These are phyloP conservation scores for Erebia ligea DNA, from an alignment of 2,888 invertebrate genomes.

Conservation along the genomic window DNA sequence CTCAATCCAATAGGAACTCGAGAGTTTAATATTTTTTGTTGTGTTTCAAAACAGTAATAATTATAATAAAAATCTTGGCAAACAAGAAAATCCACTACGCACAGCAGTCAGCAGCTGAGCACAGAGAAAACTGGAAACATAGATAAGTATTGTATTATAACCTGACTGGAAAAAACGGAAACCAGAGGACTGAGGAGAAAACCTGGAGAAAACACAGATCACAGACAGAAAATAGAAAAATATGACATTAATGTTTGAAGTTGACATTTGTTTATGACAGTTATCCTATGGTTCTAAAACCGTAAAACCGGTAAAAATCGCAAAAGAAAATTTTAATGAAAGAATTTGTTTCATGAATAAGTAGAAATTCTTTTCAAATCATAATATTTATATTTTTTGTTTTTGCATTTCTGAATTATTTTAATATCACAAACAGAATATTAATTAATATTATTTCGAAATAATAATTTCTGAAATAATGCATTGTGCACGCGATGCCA, in stretches of 20 bases:
- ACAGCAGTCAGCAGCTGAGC: slow-evolving; percentile 38
- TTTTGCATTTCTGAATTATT: not conserved
- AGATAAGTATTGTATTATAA: too few relatives aligned
- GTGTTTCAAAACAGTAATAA: slow-evolving; percentile 11
- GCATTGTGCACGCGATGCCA: slow-evolving; percentile 55
- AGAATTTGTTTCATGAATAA: not conserved
- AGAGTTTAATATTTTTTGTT: slow-evolving; percentile 15
- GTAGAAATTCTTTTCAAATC: not conserved
- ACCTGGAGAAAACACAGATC: too few relatives aligned
- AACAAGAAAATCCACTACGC: slow-evolving; percentile 30
- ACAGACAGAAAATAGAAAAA: slow-evolving; percentile 32
- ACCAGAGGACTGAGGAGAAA: too few relatives aligned
- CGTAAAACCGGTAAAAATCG: not conserved
- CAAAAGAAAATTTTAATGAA: not conserved
- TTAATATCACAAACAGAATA: not conserved
- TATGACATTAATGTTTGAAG: slow-evolving; percentile 12
- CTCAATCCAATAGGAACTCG: slow-evolving; percentile 18
- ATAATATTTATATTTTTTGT: not conserved
- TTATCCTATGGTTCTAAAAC: slow-evolving; percentile 17
- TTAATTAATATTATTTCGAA: not conserved
- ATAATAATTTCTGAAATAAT: slow-evolving; percentile 13
- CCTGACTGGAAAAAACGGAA: too few relatives aligned
- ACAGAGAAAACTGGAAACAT: not conserved
- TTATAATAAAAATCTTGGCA: slow-evolving; percentile 17
- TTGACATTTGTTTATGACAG: not conserved